Conservation (phyloP, 2,797 vertebrate genomes). For the Diplodus puntazzo region DNA sequence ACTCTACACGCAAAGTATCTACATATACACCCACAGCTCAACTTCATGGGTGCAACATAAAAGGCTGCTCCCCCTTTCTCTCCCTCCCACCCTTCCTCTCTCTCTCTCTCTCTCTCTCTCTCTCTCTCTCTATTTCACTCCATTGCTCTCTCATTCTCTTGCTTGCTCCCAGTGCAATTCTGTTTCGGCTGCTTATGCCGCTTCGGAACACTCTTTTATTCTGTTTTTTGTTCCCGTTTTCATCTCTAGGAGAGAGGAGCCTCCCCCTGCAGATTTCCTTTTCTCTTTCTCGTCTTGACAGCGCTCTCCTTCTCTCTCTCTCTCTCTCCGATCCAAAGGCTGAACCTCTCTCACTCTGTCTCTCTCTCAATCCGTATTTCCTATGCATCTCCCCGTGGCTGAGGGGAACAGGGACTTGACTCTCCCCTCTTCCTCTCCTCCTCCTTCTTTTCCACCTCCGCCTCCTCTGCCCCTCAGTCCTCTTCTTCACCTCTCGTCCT, state of each 20-base stretch:
- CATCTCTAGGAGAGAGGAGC: slow-evolving; percentile 44
- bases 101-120: slow-evolving; percentile 20
- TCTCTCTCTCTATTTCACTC: slow-evolving; percentile 24
- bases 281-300: slow-evolving; percentile 25
- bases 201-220: slow-evolving; percentile 40
- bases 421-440: slow-evolving; percentile 59
- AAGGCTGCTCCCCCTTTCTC: slow-evolving; percentile 59
- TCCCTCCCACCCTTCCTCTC: slow-evolving; percentile 31
- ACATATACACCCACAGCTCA: slow-evolving; percentile 68
- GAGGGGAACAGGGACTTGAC: slow-evolving; percentile 66
- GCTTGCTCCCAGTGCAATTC: slow-evolving; percentile 48
- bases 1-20: slow-evolving; percentile 33
- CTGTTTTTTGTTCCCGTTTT: slow-evolving; percentile 35
- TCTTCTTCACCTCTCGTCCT: slow-evolving; percentile 52
- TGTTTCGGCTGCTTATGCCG: slow-evolving; percentile 53
- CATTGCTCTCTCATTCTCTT: slow-evolving; percentile 25
- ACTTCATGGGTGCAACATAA: slow-evolving; percentile 66
- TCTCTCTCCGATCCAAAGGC: slow-evolving; percentile 16
- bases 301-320: slow-evolving; percentile 22
- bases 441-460: slow-evolving; percentile 28
- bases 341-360: slow-evolving; percentile 50
- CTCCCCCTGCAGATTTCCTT: slow-evolving; percentile 49
- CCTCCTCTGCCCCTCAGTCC: slow-evolving; percentile 38
- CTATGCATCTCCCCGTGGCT: slow-evolving; percentile 63
- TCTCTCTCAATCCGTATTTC: slow-evolving; percentile 49